Evolutionary conservation across 2,888 invertebrate genomes (phyloP).

Genomic region (Smittia sp.): DNA sequence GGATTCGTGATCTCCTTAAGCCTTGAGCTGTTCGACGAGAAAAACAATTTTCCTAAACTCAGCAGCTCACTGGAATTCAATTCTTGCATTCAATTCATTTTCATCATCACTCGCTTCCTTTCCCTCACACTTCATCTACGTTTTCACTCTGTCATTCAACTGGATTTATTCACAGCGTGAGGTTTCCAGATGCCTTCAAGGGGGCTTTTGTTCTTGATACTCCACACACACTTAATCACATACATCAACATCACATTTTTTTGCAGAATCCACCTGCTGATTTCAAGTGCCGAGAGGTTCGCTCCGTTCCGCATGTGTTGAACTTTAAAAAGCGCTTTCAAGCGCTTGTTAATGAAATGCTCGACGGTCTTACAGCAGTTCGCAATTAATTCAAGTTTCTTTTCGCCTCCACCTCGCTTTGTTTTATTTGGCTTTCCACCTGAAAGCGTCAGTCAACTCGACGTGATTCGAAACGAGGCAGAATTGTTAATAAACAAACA

Average conservation of each 20-base stretch:
- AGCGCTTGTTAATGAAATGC: conserved; percentile 9
- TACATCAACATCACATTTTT: conserved; percentile 17
- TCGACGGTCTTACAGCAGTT: neutral
- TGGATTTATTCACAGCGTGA: conserved; percentile 16
- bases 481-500: conserved; percentile 16
- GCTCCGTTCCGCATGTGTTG: neutral
- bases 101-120: neutral
- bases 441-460: neutral
- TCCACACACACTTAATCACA: conserved; percentile 19
- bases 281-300: neutral
- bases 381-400: neutral
- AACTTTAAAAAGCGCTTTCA: conserved; percentile 1
- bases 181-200: conserved; percentile 24
- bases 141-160: conserved; percentile 15
- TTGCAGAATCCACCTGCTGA: conserved; percentile 1
- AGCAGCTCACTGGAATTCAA: neutral
- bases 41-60: neutral
- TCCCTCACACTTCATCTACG: neutral
- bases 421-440: neutral
- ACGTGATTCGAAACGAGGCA: neutral
- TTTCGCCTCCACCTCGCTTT: neutral
- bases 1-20: neutral
- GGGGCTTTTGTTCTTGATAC: conserved; percentile 13
- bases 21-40: neutral
- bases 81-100: conserved; percentile 23